Conservation (phyloP, 1,140 invertebrate species). For the Grapholita molesta region DNA sequence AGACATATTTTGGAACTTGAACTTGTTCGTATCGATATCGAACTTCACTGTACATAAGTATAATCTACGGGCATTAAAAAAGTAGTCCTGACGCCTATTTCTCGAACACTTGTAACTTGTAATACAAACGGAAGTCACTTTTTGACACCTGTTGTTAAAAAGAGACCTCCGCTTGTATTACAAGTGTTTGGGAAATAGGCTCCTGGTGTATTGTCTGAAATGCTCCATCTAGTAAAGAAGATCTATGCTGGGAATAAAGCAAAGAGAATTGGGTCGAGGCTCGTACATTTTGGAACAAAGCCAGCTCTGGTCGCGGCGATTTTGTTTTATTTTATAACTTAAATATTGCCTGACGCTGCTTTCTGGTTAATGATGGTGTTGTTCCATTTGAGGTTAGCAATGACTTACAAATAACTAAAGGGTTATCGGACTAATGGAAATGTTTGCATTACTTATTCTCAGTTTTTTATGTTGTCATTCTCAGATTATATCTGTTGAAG, state of each 20-base stretch:
- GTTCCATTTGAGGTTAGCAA: conserved; percentile 39
- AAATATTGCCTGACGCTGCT: conserved; percentile 59
- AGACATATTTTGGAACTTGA: no score
- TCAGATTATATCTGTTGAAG: no score
- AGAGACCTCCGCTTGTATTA: no score
- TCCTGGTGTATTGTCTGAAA: neutral
- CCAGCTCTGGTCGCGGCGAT: conserved; percentile 53
- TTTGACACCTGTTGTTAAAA: no score
- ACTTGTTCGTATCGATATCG: no score
- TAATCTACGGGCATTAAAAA: no score
- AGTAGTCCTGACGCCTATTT: no score
- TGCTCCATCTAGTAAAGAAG: neutral
- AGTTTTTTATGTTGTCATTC: neutral
- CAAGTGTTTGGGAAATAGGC: neutral
- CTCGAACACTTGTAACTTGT: no score
- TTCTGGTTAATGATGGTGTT: conserved; percentile 45
- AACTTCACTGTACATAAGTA: no score
- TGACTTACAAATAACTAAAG: no score
- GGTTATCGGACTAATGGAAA: conserved; percentile 22
- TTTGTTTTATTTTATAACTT: conserved; percentile 58
- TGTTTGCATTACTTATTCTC: no score
- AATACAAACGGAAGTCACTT: no score
- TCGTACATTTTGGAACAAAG: conserved; percentile 63
- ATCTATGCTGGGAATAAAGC: conserved; percentile 46
- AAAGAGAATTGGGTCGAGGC: conserved; percentile 65